These are phyloP conservation scores for Clostera curtula DNA, from an alignment of 2,888 invertebrate genomes.

Conservation along the genomic window DNA sequence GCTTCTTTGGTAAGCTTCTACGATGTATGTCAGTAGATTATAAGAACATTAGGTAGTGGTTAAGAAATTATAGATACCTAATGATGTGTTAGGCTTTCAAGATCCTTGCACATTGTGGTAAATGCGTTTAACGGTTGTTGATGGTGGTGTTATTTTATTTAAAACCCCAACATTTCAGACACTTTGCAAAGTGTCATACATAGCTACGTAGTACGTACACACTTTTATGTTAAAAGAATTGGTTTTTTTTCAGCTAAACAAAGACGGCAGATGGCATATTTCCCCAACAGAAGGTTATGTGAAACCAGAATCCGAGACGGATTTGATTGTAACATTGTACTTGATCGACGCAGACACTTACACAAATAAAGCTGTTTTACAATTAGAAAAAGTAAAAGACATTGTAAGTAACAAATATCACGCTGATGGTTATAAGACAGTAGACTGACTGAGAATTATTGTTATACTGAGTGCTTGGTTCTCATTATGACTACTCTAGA, in stretches of 20 bases:
- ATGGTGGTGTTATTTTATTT: background rate
- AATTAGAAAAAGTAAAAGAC: slow-evolving; percentile 60
- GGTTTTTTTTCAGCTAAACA: slow-evolving; percentile 40
- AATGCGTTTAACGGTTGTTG: no score
- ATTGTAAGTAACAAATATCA: slow-evolving; percentile 40
- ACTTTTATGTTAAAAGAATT: background rate
- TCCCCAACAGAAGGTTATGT: slow-evolving; percentile 47
- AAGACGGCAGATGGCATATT: slow-evolving; percentile 56
- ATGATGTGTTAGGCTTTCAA: no score
- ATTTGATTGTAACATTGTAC: slow-evolving; percentile 42
- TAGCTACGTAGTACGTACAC: background rate
- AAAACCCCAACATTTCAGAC: no score
- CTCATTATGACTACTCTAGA: no score
- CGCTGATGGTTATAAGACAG: no score
- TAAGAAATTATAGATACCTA: no score
- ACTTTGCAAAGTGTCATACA: no score
- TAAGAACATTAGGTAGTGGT: background rate
- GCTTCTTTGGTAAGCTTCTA: slow-evolving; percentile 59
- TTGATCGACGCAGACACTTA: slow-evolving; percentile 55
- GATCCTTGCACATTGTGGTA: no score
- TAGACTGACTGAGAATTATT: no score
- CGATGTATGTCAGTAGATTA: no score
- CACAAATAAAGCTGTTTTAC: slow-evolving; percentile 56
- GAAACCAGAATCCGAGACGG: slow-evolving; percentile 52
- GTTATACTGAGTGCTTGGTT: no score